Conservation (phyloP, 2,113 vertebrate genomes). For the Chaetops frenatus region DNA sequence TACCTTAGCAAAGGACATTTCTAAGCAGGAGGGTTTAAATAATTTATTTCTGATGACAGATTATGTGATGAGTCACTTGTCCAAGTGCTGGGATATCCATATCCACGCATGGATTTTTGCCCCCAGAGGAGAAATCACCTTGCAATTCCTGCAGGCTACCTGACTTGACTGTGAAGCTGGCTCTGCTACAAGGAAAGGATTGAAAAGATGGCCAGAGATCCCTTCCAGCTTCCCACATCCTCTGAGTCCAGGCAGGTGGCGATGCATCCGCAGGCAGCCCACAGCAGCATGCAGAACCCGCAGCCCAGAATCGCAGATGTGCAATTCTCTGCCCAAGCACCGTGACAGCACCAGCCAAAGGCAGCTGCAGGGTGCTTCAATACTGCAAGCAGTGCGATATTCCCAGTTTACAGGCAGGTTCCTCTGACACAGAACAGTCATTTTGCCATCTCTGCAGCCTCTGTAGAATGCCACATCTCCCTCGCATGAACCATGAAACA, state of each 20-base stretch:
- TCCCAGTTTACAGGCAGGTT: background rate
- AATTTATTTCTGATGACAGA: background rate
- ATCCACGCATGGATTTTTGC: accelerated
- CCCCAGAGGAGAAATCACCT: background rate
- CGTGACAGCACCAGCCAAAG: background rate
- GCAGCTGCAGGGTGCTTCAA: background rate
- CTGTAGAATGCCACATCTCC: background rate
- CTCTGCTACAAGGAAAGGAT: background rate
- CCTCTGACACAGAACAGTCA: background rate
- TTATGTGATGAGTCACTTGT: background rate
- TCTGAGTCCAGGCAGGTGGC: accelerated
- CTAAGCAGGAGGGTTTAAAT: background rate
- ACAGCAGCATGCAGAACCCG: accelerated
- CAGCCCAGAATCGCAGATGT: background rate
- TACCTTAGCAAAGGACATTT: background rate
- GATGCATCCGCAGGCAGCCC: background rate
- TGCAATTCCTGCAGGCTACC: background rate
- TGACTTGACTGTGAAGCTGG: background rate
- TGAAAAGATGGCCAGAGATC: background rate
- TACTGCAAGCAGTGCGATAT: background rate
- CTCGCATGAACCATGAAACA: background rate
- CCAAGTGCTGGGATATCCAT: accelerated
- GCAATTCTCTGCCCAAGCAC: background rate
- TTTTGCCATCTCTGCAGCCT: background rate
- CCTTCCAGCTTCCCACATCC: background rate